Evolutionary conservation across 2,888 invertebrate genomes (phyloP).

Genomic region (Tipula helvola): DNA sequence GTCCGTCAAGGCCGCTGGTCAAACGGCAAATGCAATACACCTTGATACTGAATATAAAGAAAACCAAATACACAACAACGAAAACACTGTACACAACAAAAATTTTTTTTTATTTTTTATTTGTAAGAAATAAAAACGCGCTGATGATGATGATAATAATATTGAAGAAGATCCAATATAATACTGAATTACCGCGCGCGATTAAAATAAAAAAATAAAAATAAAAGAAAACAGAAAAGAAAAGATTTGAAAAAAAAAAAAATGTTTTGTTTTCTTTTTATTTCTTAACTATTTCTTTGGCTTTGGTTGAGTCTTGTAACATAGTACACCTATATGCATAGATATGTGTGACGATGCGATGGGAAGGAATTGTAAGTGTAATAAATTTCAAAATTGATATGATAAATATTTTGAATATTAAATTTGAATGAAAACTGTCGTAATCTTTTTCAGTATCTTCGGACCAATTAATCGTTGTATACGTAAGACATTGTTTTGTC

Average conservation of each 20-base stretch:
- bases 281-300: not conserved
- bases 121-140: not conserved
- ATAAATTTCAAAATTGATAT: not conserved
- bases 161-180: constrained; percentile 10
- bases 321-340: not conserved
- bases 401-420: not conserved
- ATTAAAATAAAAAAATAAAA: not conserved
- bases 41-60: constrained; percentile 9
- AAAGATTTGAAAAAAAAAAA: not conserved
- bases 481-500: too few species aligned
- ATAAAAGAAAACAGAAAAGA: not conserved
- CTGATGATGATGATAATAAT: constrained; percentile 1
- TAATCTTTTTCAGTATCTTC: too few species aligned
- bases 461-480: too few species aligned
- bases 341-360: not conserved
- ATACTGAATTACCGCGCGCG: constrained; percentile 9
- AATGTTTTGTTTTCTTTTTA: not conserved
- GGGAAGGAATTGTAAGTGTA: not conserved
- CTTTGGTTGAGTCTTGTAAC: not conserved
- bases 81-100: not conserved
- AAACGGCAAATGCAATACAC: constrained; percentile 11
- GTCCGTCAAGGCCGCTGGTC: constrained; percentile 11
- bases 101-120: not conserved
- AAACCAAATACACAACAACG: not conserved
- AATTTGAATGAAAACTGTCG: too few species aligned